phyloP scores from a whole-genome alignment of 2,113 vertebrate species.

The Cathartes aura region DNA sequence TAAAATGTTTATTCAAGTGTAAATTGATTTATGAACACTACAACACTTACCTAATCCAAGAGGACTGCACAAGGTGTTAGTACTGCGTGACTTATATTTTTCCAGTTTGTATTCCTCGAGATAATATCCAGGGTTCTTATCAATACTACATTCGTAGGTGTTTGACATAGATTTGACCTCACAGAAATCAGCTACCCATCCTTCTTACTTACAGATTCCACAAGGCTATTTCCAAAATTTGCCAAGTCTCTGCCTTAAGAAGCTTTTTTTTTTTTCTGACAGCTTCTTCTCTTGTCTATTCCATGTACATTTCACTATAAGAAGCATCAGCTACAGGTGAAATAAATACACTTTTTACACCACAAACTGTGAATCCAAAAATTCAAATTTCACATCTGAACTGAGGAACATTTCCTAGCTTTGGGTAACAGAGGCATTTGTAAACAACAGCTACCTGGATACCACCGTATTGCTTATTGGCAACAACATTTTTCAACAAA shows the following conservation, averaged over 20 bases:
- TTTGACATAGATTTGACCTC: slow-evolving; percentile 58
- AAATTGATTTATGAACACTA: background rate
- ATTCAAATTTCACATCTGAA: slow-evolving; percentile 61
- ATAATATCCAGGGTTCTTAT: slow-evolving; percentile 65
- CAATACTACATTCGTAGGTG: slow-evolving; percentile 64
- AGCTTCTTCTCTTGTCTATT: slow-evolving; percentile 47
- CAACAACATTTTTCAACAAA: slow-evolving; percentile 44
- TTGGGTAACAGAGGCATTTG: background rate
- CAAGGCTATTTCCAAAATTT: slow-evolving; percentile 47
- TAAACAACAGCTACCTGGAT: slow-evolving; percentile 64
- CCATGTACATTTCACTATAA: slow-evolving; percentile 44
- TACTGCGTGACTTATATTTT: slow-evolving; percentile 53
- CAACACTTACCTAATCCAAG: slow-evolving; percentile 74
- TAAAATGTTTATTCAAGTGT: background rate
- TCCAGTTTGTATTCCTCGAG: slow-evolving; percentile 76
- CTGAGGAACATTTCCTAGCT: slow-evolving; percentile 27
- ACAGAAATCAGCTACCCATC: slow-evolving; percentile 75
- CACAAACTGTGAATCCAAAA: slow-evolving; percentile 51
- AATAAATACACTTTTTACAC: slow-evolving; percentile 59
- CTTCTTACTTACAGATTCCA: slow-evolving; percentile 57
- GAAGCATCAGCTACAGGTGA: slow-evolving; percentile 53
- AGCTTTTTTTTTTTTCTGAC: background rate
- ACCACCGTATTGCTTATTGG: slow-evolving; percentile 35
- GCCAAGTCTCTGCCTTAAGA: slow-evolving; percentile 23
- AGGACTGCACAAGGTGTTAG: slow-evolving; percentile 64